These are phyloP conservation scores for Neopelma chrysocephalum DNA, from an alignment of 2,797 vertebrate genomes.

Conservation along the genomic window DNA sequence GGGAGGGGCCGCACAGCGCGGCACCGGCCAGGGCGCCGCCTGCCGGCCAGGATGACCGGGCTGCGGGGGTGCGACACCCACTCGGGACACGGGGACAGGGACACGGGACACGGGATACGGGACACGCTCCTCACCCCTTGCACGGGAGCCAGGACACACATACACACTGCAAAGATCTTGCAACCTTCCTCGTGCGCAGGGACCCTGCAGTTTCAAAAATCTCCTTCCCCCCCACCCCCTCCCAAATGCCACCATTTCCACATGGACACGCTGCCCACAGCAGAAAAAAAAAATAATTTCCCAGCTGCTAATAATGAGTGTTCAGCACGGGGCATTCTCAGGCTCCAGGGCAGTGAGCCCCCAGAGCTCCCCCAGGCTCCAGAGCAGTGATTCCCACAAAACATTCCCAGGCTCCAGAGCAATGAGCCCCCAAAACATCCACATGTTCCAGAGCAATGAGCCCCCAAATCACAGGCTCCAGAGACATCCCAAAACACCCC, in stretches of 20 bases:
- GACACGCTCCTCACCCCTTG: not conserved
- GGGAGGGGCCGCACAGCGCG: not conserved
- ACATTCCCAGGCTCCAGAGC: too few species aligned
- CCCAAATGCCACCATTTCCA: accelerated
- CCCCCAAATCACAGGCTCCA: too few species aligned
- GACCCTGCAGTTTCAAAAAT: not conserved
- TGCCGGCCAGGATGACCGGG: not conserved
- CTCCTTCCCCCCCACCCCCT: accelerated
- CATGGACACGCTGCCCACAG: not conserved
- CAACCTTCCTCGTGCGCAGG: accelerated
- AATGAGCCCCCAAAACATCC: not conserved
- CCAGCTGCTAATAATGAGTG: accelerated
- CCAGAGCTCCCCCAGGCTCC: too few species aligned
- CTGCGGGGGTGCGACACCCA: accelerated
- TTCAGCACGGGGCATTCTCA: not conserved
- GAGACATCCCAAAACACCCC: too few species aligned
- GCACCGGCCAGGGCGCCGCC: not conserved
- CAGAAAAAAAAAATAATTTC: not conserved
- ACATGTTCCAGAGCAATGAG: too few species aligned
- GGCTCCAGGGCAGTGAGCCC: not conserved
- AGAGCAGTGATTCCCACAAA: not conserved
- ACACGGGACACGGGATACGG: too few species aligned
- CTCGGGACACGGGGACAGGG: not conserved
- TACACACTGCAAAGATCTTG: too few species aligned
- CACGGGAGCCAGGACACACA: not conserved